Evolutionary conservation across 2,888 invertebrate species (phyloP), one percentile per base, ranked within the genome.

Genomic region (Caenorhabditis virilis): DNA sequence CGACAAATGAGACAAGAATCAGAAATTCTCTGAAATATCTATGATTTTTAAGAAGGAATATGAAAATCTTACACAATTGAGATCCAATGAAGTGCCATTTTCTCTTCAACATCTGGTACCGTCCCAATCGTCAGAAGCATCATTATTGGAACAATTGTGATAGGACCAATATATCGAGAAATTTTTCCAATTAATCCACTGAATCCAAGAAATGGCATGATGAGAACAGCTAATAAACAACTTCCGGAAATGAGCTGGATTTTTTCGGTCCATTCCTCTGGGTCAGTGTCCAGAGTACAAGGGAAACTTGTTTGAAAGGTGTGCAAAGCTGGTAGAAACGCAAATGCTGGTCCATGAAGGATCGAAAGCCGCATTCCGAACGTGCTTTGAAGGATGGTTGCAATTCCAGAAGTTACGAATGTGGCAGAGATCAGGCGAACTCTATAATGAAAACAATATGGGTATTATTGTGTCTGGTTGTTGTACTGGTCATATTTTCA

Each of bases 341-440:
- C 79, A 46, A 80, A 82, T 16, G 78, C 76, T 9, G 80, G 78
- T 9, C 80, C 80, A 52, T 80, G 82, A 1, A 80, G 70, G n/a
- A 80, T 72, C 0, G 77, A 79, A 22, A 80, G 61, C 73, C 73
- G 53, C 42, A 78, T 58, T 25, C 79, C 79, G 39, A 79, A 64
- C 0, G 78, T 78, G 4, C 77, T 76, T 61, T 79, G 79, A 3
- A 79, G 48, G 15, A 79, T 62, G 2, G 79, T 79, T 3, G 79
- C 73, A 3, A 79, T 59, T 20, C 79, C 79, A 25, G 76, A 69
- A 4, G 74, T 75, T n/a, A 78, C 77, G 36, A 79, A 78, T 15
- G 79, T 79, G 7, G 78, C 72, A 1, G 79, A 69, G 39, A 79
- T 79, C 39, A 79, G 58, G 53, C 72, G 62, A 20, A 79, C 79